Percentiles rank a stretch among this genome's conserved stretches.
Conservation (phyloP, 2,113 vertebrate species). For the Lepidothrix coronata region DNA sequence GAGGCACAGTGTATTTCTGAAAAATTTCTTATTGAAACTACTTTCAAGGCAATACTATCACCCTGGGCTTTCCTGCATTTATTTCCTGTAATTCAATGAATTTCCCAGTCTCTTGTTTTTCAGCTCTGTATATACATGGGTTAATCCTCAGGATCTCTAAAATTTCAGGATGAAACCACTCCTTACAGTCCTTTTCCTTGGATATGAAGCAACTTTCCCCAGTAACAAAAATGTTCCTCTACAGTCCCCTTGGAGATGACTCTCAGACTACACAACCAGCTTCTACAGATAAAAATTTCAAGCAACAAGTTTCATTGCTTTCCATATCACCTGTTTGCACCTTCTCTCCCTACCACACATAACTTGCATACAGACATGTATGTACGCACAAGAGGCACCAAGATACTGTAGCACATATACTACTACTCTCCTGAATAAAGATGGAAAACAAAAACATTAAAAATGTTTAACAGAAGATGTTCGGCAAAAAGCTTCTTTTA, state of each 20-base stretch:
- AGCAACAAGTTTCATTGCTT: neutral
- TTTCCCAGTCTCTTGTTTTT: neutral
- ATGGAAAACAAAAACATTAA: neutral
- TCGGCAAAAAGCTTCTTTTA: neutral
- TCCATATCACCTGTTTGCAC: neutral
- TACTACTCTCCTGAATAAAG: neutral
- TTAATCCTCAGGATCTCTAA: neutral
- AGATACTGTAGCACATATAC: neutral
- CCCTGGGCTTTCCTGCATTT: neutral
- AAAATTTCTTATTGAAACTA: neutral
- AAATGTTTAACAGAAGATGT: neutral
- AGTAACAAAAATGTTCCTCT: neutral
- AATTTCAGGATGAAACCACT: neutral
- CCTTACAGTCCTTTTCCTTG: neutral
- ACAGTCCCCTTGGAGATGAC: neutral
- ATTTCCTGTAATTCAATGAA: neutral
- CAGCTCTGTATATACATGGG: neutral
- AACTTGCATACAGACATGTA: neutral
- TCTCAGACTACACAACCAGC: neutral
- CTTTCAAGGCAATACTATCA: neutral
- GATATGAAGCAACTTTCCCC: neutral
- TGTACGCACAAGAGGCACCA: neutral
- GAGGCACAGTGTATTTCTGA: neutral
- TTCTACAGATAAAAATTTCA: neutral
- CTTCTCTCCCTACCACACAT: neutral